Evolutionary conservation across 2,888 invertebrate species (phyloP).

Genomic region (Cinara cedri): DNA sequence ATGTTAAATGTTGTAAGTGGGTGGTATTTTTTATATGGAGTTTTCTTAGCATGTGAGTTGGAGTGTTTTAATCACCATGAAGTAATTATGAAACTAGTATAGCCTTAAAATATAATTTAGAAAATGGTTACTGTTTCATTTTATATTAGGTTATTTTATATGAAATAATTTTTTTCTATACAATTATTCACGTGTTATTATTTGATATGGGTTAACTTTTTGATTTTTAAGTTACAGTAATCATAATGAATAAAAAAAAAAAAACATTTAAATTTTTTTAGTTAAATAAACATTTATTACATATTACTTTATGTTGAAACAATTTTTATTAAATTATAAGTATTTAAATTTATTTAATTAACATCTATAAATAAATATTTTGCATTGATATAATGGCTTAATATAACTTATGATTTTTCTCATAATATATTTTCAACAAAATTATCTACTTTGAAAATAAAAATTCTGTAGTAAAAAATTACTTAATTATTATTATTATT

Average conservation of each 20-base stretch:
- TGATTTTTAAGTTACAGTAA: slow-evolving; percentile 11
- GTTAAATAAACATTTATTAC: background rate
- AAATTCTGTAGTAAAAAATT: background rate
- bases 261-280: slow-evolving; percentile 18
- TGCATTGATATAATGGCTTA: slow-evolving; percentile 7
- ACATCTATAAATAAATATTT: background rate
- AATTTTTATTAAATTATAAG: background rate
- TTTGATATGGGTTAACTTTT: background rate
- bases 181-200: background rate
- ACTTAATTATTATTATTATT: slow-evolving; percentile 10
- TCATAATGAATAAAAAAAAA: background rate
- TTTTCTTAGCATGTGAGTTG: slow-evolving; percentile 51
- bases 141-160: slow-evolving; percentile 8
- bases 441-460: background rate
- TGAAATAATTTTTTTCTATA: slow-evolving; percentile 2
- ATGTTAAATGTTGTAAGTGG: slow-evolving; percentile 56
- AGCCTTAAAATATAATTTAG: slow-evolving; percentile 33
- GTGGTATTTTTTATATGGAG: slow-evolving; percentile 39
- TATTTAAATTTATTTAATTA: background rate
- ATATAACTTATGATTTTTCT: slow-evolving; percentile 24
- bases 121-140: slow-evolving; percentile 39
- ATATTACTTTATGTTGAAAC: background rate
- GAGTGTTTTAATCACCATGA: slow-evolving; percentile 42
- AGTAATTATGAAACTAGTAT: slow-evolving; percentile 42
- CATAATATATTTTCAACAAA: background rate